Evolutionary conservation across 2,113 vertebrate species (phyloP), one percentile per base, ranked within the genome.

Genomic region (Megaleporinus macrocephalus): DNA sequence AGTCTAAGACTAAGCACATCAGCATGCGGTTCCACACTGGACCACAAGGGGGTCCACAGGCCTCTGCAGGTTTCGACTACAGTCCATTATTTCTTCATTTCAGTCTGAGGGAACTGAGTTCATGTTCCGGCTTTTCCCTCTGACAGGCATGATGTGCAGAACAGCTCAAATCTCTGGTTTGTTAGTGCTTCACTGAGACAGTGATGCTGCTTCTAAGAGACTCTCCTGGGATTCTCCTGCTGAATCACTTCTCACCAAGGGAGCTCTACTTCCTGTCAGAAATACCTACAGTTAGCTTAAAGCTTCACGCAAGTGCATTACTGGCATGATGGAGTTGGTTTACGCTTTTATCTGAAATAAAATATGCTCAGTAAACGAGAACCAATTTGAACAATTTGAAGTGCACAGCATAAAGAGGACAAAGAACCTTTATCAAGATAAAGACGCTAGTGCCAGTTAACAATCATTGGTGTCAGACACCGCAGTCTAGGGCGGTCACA

Each of bases 171-270:
- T 26, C 26, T 30, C 44, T 29, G 29, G n/a, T 66, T 27, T 57
- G 59, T 26, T 57, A 14, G 29, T 41, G 24, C 49, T 27, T 30
- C 71, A 75, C 47, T 1, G 22, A 74, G 79, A 73, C 44, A 30
- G 68, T 63, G 47, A 73, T 47, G 41, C 70, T 49, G 79, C 44
- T 53, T 81, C 70, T 65, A 20, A 55, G 22, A 80, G 59, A 20
- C 44, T 66, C 79, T 66, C 79, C 30, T 29, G 79, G 73, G 79
- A 81, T 65, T 27, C n/a, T 41, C 69, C 72, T 68, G 66, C 61
- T 27, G 49, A 9, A 68, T 81, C 61, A 55, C 12, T 14, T 24
- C 30, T 75, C 62, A 55, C 29, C 20, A 36, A 18, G 29, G 41
- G 59, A 73, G 41, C 70, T 33, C 41, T 51, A n/a, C 65, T 73